Evolutionary conservation across 2,797 vertebrate species (phyloP).

Genomic region (Poeciliopsis paucimaculata): DNA sequence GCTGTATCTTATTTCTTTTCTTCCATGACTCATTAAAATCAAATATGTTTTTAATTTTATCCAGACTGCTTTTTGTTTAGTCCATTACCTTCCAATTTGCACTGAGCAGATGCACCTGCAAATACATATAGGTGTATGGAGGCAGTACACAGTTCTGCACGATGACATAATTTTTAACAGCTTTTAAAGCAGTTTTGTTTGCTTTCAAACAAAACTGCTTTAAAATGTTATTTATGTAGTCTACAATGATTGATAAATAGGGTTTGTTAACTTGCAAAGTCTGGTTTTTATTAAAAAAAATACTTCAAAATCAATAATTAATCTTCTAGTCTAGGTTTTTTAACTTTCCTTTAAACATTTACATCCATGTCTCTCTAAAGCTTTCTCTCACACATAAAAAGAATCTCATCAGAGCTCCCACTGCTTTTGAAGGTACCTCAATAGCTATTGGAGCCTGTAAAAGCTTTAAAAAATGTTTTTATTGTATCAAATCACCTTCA

Average conservation of each 20-base stretch:
- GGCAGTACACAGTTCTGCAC: not conserved
- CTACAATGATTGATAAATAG: too few species aligned
- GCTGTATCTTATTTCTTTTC: not conserved
- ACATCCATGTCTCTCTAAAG: not conserved
- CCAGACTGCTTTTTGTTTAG: constrained; percentile 9
- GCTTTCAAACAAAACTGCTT: not conserved
- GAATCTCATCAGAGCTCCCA: constrained; percentile 16
- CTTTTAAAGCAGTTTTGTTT: constrained; percentile 4
- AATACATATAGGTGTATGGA: not conserved
- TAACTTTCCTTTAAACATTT: too few species aligned
- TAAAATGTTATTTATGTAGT: not conserved
- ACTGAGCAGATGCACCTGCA: constrained; percentile 9
- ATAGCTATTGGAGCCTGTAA: constrained; percentile 23
- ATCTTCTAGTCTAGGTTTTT: not conserved
- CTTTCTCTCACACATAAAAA: not conserved
- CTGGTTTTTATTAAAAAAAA: not conserved
- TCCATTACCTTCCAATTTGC: constrained; percentile 5
- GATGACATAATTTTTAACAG: not conserved
- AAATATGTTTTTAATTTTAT: constrained; percentile 4
- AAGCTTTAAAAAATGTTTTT: constrained; percentile 31
- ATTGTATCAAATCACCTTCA: constrained; percentile 21
- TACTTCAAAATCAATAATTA: not conserved
- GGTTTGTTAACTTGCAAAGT: not conserved
- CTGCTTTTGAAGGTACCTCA: constrained; percentile 29
- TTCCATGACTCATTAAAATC: not conserved